A percentile compares a stretch with the other conserved stretches of the same genome.
These are phyloP conservation scores for Callocephalon fimbriatum DNA, from an alignment of 2,113 vertebrate species.

Conservation along the genomic window DNA sequence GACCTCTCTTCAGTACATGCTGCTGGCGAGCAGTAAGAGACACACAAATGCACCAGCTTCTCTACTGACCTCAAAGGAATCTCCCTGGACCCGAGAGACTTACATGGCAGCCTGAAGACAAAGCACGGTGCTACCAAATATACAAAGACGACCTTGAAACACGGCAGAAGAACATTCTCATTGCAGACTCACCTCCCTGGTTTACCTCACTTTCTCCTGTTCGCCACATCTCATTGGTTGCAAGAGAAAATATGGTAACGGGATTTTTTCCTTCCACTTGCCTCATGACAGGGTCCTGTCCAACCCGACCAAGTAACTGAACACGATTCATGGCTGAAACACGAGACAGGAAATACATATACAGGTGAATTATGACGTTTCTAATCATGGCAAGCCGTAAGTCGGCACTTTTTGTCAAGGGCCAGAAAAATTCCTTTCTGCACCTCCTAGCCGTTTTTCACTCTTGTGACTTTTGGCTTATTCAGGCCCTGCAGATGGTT, in stretches of 20 bases:
- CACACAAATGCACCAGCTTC: not conserved
- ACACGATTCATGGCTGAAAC: slow-evolving; percentile 91
- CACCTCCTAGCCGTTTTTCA: not conserved
- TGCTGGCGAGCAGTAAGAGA: not conserved
- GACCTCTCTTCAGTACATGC: not conserved
- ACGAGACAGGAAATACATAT: rapidly evolving
- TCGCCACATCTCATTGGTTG: slow-evolving; percentile 97
- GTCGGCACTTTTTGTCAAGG: not conserved
- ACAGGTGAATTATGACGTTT: not conserved
- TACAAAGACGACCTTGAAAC: rapidly evolving
- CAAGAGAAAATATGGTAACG: slow-evolving; percentile 95
- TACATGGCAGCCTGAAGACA: not conserved
- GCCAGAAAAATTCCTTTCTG: not conserved
- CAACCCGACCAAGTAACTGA: slow-evolving; percentile 92
- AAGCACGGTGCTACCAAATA: not conserved
- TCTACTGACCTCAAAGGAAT: not conserved
- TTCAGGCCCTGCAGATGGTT: not conserved
- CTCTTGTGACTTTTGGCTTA: not conserved
- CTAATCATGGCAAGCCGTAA: not conserved
- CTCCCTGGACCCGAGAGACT: not conserved
- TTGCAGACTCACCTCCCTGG: slow-evolving; percentile 75
- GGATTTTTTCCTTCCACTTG: slow-evolving; percentile 94
- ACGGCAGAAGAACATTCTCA: rapidly evolving
- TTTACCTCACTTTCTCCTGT: slow-evolving; percentile 82
- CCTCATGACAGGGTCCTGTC: slow-evolving; percentile 96